Percentiles rank a stretch among this genome's conserved stretches.
phyloP scores from a whole-genome alignment of 2,888 invertebrate genomes.

The Hydrotaea diabolus region DNA sequence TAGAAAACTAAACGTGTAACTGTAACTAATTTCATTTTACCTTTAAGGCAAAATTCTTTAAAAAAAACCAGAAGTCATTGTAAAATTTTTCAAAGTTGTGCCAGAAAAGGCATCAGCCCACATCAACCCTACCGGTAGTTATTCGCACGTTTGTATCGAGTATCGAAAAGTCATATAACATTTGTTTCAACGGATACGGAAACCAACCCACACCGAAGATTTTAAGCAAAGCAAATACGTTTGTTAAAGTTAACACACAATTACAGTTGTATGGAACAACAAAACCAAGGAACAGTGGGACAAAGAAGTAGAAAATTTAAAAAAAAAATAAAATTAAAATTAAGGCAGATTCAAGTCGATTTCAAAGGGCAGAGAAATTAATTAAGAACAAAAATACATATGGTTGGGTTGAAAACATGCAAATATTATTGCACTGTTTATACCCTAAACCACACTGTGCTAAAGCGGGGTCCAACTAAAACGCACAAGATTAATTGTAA shows the following conservation, averaged over 20 bases:
- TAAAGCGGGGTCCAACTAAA: no score
- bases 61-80: neutral
- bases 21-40: constrained; percentile 53
- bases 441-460: no score
- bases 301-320: no score
- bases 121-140: neutral
- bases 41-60: constrained; percentile 6
- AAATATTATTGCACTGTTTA: no score
- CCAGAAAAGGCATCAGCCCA: neutral
- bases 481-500: no score
- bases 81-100: constrained; percentile 6
- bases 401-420: no score
- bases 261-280: neutral
- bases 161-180: constrained; percentile 20
- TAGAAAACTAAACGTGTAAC: constrained; percentile 6
- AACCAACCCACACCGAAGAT: neutral
- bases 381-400: no score
- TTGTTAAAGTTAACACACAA: constrained; percentile 12
- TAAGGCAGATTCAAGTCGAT: no score
- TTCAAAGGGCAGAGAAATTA: no score
- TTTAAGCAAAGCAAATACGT: constrained; percentile 17
- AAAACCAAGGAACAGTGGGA: neutral
- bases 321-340: no score
- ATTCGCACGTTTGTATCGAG: constrained; percentile 7
- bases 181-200: neutral